Base-by-base conservation (phyloP, 2,113 vertebrate genomes). In the Corynorhinus townsendii region DNA sequence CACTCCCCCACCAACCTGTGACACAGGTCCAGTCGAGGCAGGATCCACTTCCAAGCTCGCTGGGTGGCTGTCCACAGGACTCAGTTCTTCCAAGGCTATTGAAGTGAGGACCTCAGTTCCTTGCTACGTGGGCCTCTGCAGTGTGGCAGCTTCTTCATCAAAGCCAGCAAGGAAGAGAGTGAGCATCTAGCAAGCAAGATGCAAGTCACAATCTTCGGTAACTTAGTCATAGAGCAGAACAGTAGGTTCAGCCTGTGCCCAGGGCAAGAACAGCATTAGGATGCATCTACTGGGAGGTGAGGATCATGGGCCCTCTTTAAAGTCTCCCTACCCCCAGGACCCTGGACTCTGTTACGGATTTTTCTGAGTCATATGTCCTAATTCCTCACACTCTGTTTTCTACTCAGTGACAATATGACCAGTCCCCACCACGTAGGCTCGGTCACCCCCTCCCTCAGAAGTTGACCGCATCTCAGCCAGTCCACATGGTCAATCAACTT, bases 401-500 rank as follows among this genome's bases (percentile, higher is more conserved):
- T 38, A 33, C 33, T 40, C 38, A 90, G 35, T 19, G 49, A n/a
- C 5, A 15, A 26, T 59, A 54, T 1, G 1, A 5, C 19, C 33
- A 24, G 15, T 69, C 9, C 12, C 26, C 30, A 6, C 5, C 26
- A 52, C 0, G 4, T 26, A 40, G 28, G 4, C 1, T 0, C 4
- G 0, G 1, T 47, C 64, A 9, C 43, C 5, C 2, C 16, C 26
- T n/a, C 38, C 26, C 17, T 9, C 5, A 7, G 73, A 93, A 43
- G 83, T 2, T 59, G 52, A 38, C 19, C 0, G 0, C 16, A n/a
- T 10, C 38, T 69, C 24, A 45, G 40, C 35, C 1, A 2, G 73
- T n/a, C 22, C 28, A 59, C 28, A 4, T 3, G 12, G 17, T 49
- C 85, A 82, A 33, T 16, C 9, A 5, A 40, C 15, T 12, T 7